These are phyloP conservation scores for Vireo altiloquus DNA, from an alignment of 2,113 vertebrate genomes.

Conservation along the genomic window DNA sequence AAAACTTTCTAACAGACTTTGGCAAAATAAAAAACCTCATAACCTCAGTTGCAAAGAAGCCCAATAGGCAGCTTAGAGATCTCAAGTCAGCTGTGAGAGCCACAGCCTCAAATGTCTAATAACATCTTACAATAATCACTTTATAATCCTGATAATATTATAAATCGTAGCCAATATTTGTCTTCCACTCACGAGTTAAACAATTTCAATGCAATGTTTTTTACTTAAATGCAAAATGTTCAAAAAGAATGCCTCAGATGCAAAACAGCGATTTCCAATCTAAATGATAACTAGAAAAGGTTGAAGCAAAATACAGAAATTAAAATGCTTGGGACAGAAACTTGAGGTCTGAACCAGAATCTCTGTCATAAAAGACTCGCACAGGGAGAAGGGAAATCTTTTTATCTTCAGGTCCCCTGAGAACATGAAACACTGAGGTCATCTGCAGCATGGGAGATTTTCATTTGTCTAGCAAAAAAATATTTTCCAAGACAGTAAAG, in stretches of 20 bases:
- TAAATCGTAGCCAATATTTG: neutral
- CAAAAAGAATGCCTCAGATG: neutral
- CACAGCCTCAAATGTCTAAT: neutral
- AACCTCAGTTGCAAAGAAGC: neutral
- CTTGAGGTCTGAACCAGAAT: neutral
- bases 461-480: neutral
- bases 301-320: neutral
- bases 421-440: neutral
- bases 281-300: neutral
- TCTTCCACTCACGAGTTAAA: neutral
- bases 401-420: neutral
- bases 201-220: neutral
- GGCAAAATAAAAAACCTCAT: neutral
- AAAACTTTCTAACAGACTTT: neutral
- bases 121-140: neutral
- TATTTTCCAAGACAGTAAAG: neutral
- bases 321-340: neutral
- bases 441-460: neutral
- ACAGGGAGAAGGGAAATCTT: neutral
- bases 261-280: neutral
- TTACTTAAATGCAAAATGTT: neutral
- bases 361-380: neutral
- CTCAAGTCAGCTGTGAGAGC: neutral
- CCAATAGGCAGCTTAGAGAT: neutral
- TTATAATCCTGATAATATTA: neutral